Percentiles rank a stretch among this genome's conserved stretches.
Conservation (phyloP, 92 coral and sea anemone species). For the Blastomussa wellsi region DNA sequence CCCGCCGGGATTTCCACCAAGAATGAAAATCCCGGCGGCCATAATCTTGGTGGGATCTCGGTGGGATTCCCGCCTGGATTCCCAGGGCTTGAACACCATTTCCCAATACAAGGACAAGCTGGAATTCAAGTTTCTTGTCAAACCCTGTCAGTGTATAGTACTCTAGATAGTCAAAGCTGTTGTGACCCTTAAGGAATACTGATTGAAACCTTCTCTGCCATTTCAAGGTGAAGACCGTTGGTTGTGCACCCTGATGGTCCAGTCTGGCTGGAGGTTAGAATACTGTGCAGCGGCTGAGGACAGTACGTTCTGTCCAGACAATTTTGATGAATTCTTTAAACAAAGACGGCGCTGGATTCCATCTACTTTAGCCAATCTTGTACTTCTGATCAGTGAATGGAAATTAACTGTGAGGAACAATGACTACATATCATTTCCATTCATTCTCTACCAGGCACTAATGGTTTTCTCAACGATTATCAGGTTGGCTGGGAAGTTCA, state of each 20-base stretch:
- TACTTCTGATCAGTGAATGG: slow-evolving; percentile 83
- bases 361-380: slow-evolving; percentile 90
- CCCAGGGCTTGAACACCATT: too few species aligned
- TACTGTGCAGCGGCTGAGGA: slow-evolving; percentile 99
- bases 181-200: too few species aligned
- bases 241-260: slow-evolving; percentile 98
- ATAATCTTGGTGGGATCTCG: too few species aligned
- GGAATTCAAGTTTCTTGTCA: too few species aligned
- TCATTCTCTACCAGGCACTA: slow-evolving; percentile 86
- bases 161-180: too few species aligned
- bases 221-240: slow-evolving; percentile 97
- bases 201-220: neutral
- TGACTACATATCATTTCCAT: slow-evolving; percentile 71
- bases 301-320: slow-evolving; percentile 93
- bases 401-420: slow-evolving; percentile 72
- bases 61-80: too few species aligned
- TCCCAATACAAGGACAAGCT: too few species aligned
- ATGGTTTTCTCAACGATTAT: slow-evolving; percentile 81
- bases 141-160: too few species aligned
- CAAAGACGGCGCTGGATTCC: slow-evolving; percentile 99
- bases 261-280: slow-evolving; percentile 93
- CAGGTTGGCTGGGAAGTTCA: slow-evolving; percentile 51
- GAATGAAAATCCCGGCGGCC: too few species aligned
- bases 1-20: too few species aligned
- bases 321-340: slow-evolving; percentile 92